Base-by-base conservation (phyloP, 2,113 vertebrate genomes). In the Acanthochromis polyacanthus region DNA sequence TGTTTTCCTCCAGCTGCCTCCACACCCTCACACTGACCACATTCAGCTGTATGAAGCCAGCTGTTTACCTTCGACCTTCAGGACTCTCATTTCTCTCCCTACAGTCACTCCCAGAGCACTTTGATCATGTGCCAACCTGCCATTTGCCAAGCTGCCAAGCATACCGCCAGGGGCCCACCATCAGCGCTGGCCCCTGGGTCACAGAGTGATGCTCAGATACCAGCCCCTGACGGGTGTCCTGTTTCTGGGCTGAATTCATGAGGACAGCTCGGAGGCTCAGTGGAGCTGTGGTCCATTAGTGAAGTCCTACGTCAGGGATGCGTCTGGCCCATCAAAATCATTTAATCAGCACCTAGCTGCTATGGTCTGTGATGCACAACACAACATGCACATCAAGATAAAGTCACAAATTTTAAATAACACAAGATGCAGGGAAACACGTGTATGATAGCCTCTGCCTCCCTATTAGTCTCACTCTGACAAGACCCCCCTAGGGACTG, bases 1-100 rank as follows among this genome's bases (percentile, higher is more conserved):
- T 10, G 23, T 0, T 32, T 48, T 19, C 28, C 25, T 50, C 25
- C 64, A 23, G 32, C 30, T 43, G 36, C 43, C 70, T 32, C 16
- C 28, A 9, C 46, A 20, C 11, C 23, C 45, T 63, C 30, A 53
- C 76, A 71, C 11, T 43, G 38, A 71, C 74, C 53, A 61, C 52
- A 58, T 74, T 81, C 80, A 62, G 69, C 62, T 61, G 63, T 11
- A 71, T 36, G 30, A 38, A 59, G 56, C 50, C 73, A 89, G 82
- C 78, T 89, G 85, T 86, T 88, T 60, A 85, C 75, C 82, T 75
- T 65, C 30, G 80, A 91, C 91, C 88, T 88, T 88, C 69, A 76
- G 61, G 50, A 48, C 50, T 57, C 60, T 40, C 32, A 11, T 40
- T 20, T 51, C 71, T 38, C 32, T 22, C 60, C 38, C 57, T 10